Evolutionary conservation across 2,888 invertebrate genomes (phyloP).

Genomic region (Allophyes oxyacanthae): DNA sequence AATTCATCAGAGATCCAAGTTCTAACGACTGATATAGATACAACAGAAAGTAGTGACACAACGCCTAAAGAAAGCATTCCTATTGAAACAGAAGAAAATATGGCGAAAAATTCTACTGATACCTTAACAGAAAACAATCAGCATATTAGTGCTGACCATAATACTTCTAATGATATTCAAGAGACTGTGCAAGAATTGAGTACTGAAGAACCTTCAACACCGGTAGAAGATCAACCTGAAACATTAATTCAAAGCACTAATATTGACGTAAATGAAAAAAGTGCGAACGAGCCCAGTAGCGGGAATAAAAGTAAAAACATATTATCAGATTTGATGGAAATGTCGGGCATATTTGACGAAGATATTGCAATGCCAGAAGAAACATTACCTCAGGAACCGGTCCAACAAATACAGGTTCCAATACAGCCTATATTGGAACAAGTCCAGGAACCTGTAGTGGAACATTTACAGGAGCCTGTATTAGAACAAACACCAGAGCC

Average conservation of each 20-base stretch:
- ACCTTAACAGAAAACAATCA: background rate
- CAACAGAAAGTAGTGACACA: background rate
- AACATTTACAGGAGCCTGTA: background rate
- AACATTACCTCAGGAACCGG: background rate
- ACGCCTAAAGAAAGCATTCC: background rate
- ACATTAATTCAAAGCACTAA: slow-evolving; percentile 1
- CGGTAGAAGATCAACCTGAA: slow-evolving; percentile 5
- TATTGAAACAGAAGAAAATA: slow-evolving; percentile 5
- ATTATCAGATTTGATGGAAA: slow-evolving; percentile 84
- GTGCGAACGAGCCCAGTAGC: background rate
- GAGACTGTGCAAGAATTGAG: slow-evolving; percentile 1
- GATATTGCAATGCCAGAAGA: slow-evolving; percentile 58
- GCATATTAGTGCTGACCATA: background rate
- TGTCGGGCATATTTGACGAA: slow-evolving; percentile 83
- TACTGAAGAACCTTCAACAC: background rate
- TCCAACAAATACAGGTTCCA: too few species aligned
- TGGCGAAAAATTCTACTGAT: background rate
- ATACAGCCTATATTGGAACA: background rate
- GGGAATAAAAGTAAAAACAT: slow-evolving; percentile 69
- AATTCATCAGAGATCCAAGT: background rate
- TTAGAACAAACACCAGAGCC: background rate
- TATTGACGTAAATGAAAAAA: slow-evolving; percentile 15
- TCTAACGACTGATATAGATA: background rate
- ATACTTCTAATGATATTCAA: slow-evolving; percentile 1
- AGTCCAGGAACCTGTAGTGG: too few species aligned